Conservation (phyloP, 2,888 invertebrate species). For the Rhamnusium bicolor region DNA sequence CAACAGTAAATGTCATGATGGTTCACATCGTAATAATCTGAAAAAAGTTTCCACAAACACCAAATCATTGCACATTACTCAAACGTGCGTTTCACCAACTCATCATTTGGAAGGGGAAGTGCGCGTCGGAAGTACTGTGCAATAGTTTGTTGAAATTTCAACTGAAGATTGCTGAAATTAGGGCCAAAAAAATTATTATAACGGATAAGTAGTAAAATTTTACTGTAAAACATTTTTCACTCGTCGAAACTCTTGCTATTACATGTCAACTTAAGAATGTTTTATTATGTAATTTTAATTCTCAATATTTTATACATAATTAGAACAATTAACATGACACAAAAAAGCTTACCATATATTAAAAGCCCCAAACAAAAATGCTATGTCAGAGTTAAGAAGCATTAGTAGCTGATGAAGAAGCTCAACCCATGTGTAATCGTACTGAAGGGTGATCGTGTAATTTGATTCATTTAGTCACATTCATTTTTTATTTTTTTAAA, state of each 20-base stretch:
- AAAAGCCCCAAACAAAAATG: constrained; percentile 28
- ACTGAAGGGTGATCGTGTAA: constrained; percentile 8
- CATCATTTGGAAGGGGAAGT: too few relatives aligned
- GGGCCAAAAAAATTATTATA: too few relatives aligned
- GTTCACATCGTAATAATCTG: too few relatives aligned
- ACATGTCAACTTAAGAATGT: background rate
- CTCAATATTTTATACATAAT: background rate
- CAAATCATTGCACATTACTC: too few relatives aligned
- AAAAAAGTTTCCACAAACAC: too few relatives aligned
- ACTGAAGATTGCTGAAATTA: too few relatives aligned
- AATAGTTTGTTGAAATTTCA: too few relatives aligned
- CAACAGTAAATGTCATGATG: too few relatives aligned
- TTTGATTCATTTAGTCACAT: background rate
- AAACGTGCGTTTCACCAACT: too few relatives aligned
- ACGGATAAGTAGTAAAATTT: background rate
- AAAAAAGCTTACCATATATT: constrained; percentile 11
- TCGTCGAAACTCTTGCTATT: background rate
- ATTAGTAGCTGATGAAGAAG: constrained; percentile 23
- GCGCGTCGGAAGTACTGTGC: too few relatives aligned
- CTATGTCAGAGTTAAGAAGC: constrained; percentile 21
- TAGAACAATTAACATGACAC: background rate
- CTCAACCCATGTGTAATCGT: constrained; percentile 19
- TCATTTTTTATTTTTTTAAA: too few relatives aligned
- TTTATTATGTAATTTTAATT: background rate
- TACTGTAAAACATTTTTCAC: background rate